Base-by-base conservation (phyloP, 2,888 invertebrate genomes). In the Xestoiulus laeticollis region DNA sequence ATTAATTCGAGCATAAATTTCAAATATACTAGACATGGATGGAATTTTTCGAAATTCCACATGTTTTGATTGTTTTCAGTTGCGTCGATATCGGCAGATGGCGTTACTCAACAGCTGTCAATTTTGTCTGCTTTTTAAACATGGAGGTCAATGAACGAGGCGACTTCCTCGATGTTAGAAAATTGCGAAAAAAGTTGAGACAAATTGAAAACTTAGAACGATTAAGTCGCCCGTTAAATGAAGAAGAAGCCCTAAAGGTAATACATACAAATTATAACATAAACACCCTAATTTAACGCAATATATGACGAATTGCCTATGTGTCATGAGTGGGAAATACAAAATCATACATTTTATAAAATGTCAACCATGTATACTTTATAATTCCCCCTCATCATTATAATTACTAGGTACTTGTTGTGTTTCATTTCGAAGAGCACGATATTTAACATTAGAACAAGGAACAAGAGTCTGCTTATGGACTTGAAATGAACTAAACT, bases 161-260 rank as follows among this genome's bases (percentile, higher is more conserved):
- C 3, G 84, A 30, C 38, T 32, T 38, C 12, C n/a, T 84, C 0
- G 85, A 85, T 87, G 89, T 88, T 32, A 85, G 88, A 86, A 88
- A 85, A 88, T 68, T 89, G 53, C 48, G 88, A 38, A 89, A 89
- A 44, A 89, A 89, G 68, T 89, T 89, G 68, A 33, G 88, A 4
- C 87, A 88, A 84, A 89, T 89, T 85, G 88, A 89, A 78, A 87
- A 53, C 22, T 86, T 89, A 87, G 88, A 88, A 85, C 30, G 86
- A 59, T 16, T 88, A 48, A 43, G 48, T 43, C 78, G 87, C 10
- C 86, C 87, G 1, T 68, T 89, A 78, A 89, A 87, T 78, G 83
- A 86, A 38, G 88, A 89, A 30, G 88, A 89, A 78, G 33, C 84
- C 19, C 6, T 48, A 12, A 88, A 89, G 88, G 88, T 88, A 87